Percentiles rank a stretch among this genome's conserved stretches.
Evolutionary conservation across 2,888 invertebrate species (phyloP).

Genomic region (Campopleginae sp.): DNA sequence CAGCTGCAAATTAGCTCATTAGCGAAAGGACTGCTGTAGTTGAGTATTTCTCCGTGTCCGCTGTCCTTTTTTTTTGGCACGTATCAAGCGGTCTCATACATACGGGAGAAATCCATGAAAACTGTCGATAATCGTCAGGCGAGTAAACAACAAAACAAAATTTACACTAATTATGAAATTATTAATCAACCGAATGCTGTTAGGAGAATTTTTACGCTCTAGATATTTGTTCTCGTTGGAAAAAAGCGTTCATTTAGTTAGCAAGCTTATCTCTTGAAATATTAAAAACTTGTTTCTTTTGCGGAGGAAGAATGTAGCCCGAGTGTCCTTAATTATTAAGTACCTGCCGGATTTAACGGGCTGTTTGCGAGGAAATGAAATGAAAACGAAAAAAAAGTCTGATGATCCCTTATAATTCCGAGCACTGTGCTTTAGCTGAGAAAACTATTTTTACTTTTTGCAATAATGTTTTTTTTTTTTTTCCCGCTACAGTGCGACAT

Average conservation of each 20-base stretch:
- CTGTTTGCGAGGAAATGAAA: constrained; percentile 16
- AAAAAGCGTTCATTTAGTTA: constrained; percentile 4
- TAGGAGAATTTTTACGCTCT: not conserved
- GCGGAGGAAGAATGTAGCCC: not conserved
- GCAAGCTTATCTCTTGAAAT: constrained; percentile 2
- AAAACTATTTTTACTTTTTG: constrained; percentile 12
- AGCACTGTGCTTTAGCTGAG: not conserved
- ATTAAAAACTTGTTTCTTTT: not conserved
- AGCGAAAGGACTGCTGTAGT: constrained; percentile 49
- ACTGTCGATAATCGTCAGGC: not conserved
- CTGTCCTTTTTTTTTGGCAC: not conserved
- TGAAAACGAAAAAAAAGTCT: not conserved
- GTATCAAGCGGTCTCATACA: not conserved
- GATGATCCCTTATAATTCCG: not conserved
- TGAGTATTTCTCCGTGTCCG: constrained; percentile 36
- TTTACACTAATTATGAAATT: not conserved
- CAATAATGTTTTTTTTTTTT: constrained; percentile 12
- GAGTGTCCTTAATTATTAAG: constrained; percentile 17
- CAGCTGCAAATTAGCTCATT: constrained; percentile 59
- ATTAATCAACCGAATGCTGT: constrained; percentile 3
- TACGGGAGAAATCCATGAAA: not conserved
- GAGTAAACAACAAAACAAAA: not conserved
- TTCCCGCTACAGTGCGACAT: not conserved
- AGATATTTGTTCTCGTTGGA: not conserved
- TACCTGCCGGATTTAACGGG: not conserved